phyloP scores from a whole-genome alignment of 2,797 vertebrate genomes.

The Phataginus tricuspis region DNA sequence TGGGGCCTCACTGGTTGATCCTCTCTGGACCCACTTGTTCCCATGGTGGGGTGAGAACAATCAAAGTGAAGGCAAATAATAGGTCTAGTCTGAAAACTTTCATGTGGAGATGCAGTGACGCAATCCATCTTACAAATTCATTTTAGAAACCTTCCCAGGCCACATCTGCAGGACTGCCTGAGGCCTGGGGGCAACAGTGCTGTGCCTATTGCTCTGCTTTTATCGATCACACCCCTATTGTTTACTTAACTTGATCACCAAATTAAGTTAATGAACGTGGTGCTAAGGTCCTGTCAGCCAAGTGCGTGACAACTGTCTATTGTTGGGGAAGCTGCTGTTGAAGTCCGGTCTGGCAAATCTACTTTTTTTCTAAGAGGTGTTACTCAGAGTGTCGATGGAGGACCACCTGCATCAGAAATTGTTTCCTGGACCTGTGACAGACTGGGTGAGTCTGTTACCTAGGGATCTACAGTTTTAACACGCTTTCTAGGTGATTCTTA shows the following conservation, averaged over 20 bases:
- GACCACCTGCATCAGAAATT: not conserved
- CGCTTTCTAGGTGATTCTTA: not conserved
- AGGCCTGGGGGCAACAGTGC: not conserved
- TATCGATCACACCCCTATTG: not conserved
- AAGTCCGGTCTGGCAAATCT: not conserved
- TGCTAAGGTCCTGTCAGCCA: not conserved
- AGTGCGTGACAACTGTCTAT: not conserved
- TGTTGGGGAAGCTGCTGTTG: not conserved
- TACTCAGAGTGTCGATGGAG: not conserved
- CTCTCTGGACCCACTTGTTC: not conserved
- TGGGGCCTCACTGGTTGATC: not conserved
- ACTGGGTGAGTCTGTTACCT: not conserved
- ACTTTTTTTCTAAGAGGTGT: not conserved
- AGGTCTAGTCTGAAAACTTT: not conserved
- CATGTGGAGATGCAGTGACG: not conserved
- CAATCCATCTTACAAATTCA: slow-evolving; percentile 9
- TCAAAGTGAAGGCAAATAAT: not conserved
- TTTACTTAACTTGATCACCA: not conserved
- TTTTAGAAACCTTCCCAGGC: not conserved
- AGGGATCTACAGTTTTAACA: not conserved
- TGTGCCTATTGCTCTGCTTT: not conserved
- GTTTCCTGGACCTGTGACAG: not conserved
- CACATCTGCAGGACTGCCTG: not conserved
- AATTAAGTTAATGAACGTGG: not conserved
- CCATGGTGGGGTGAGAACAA: not conserved